Percentiles rank a stretch among this genome's conserved stretches.
Conservation (phyloP, 2,113 vertebrate species). For the Antechinus flavipes region DNA sequence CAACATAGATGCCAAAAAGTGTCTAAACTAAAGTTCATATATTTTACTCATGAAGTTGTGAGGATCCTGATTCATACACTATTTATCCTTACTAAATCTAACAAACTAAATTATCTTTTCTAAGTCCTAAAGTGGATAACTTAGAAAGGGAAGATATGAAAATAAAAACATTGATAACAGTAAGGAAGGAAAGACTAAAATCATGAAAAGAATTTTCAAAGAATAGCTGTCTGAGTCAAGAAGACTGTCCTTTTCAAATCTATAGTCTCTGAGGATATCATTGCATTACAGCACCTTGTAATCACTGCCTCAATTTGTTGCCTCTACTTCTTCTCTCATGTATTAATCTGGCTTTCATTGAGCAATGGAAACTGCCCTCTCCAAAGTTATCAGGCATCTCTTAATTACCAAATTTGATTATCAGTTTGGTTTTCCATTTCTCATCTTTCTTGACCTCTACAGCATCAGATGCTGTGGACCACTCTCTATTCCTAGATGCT, state of each 20-base stretch:
- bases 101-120: neutral
- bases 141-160: neutral
- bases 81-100: neutral
- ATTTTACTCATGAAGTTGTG: neutral
- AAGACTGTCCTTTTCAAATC: neutral
- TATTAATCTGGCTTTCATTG: neutral
- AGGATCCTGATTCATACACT: neutral
- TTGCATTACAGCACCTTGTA: neutral
- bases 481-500: neutral
- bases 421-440: neutral
- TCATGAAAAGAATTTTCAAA: neutral
- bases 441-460: neutral
- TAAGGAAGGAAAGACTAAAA: neutral
- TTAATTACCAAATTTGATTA: neutral
- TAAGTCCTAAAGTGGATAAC: neutral
- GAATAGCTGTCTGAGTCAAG: neutral
- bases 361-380: neutral
- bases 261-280: neutral
- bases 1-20: neutral
- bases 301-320: neutral
- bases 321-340: neutral
- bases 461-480: neutral
- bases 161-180: neutral
- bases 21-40: neutral
- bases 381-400: neutral